A percentile compares a stretch with the other conserved stretches of the same genome.
phyloP scores from a whole-genome alignment of 2,888 invertebrate species.

The Xanthia icteritia region DNA sequence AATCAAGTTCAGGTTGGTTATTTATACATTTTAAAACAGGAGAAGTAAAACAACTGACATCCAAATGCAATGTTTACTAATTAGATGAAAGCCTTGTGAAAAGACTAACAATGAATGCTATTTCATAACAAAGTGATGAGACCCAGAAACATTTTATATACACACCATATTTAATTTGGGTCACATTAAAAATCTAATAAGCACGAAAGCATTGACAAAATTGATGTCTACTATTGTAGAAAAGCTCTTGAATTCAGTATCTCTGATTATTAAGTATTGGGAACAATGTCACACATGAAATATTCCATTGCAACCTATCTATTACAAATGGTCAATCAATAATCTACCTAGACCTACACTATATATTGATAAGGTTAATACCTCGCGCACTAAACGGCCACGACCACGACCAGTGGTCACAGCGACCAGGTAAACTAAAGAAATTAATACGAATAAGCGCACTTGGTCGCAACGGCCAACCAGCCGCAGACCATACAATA shows the following conservation, averaged over 20 bases:
- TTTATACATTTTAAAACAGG: constrained; percentile 3
- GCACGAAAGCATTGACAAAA: background rate
- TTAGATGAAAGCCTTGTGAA: constrained; percentile 11
- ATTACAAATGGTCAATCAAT: background rate
- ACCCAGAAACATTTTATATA: background rate
- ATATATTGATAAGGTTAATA: background rate
- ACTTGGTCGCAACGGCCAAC: too few relatives aligned
- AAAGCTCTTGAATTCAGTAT: background rate
- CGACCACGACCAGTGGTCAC: too few relatives aligned
- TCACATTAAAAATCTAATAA: background rate
- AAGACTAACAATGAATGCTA: background rate
- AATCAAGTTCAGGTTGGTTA: constrained; percentile 75
- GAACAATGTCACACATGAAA: background rate
- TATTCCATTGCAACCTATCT: background rate
- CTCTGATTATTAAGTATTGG: background rate
- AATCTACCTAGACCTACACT: background rate
- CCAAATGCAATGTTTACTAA: background rate
- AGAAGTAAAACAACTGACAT: background rate
- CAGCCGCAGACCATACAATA: too few relatives aligned
- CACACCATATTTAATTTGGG: background rate
- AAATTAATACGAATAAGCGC: too few relatives aligned
- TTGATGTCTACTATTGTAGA: background rate
- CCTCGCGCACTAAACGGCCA: too few relatives aligned
- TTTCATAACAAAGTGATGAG: constrained; percentile 5
- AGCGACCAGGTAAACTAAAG: too few relatives aligned